A percentile compares a stretch with the other conserved stretches of the same genome.
Evolutionary conservation across 2,797 vertebrate species (phyloP).

Genomic region (Chromis chromis): DNA sequence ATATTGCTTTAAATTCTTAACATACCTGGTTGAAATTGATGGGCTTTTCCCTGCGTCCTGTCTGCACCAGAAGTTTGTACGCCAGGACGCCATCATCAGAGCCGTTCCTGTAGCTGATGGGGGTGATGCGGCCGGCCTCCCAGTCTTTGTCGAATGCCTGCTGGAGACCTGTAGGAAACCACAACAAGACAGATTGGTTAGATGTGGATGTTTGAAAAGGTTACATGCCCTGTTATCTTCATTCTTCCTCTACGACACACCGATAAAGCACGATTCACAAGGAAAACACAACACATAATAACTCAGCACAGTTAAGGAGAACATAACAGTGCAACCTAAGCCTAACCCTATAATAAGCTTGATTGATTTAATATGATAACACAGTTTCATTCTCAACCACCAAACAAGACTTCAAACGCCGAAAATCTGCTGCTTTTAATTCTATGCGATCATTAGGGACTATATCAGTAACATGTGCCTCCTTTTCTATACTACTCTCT

Average conservation of each 20-base stretch:
- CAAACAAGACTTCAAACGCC: constrained; percentile 73
- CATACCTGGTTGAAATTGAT: constrained; percentile 92
- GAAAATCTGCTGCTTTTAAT: constrained; percentile 72
- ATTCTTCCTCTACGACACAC: constrained; percentile 28
- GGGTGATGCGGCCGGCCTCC: constrained; percentile 92
- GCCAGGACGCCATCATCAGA: constrained; percentile 94
- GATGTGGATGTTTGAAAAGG: constrained; percentile 45
- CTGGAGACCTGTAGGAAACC: constrained; percentile 89
- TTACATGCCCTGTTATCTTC: constrained; percentile 51
- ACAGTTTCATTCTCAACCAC: constrained; percentile 59
- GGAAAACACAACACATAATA: constrained; percentile 39
- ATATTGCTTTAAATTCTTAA: neutral
- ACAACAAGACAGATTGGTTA: constrained; percentile 51
- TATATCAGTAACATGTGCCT: constrained; percentile 81
- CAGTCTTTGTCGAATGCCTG: constrained; percentile 96
- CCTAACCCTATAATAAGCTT: constrained; percentile 64
- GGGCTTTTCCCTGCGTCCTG: constrained; percentile 93
- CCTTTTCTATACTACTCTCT: constrained; percentile 63
- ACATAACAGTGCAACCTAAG: constrained; percentile 45
- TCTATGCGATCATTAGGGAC: constrained; percentile 69
- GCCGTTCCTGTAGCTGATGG: constrained; percentile 92
- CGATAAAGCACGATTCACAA: constrained; percentile 14
- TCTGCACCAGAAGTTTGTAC: constrained; percentile 97
- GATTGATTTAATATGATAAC: constrained; percentile 74
- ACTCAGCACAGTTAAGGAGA: constrained; percentile 33